Evolutionary conservation across 1,140 invertebrate genomes (phyloP), one percentile per base, ranked within the genome.

Genomic region (Achroia grisella): DNA sequence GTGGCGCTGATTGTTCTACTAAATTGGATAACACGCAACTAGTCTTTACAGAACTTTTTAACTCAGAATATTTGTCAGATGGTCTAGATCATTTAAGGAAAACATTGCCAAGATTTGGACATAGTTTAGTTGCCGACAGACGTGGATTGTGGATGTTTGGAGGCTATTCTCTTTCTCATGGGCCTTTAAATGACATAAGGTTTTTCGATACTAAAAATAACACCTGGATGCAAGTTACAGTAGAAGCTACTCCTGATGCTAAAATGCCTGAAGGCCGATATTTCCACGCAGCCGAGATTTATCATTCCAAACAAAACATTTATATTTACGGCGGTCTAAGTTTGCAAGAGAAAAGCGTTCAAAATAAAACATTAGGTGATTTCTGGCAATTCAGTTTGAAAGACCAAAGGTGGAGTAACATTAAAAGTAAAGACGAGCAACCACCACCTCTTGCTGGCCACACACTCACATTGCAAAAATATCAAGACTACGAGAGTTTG

Each of bases 301-400:
- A 95, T 15, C 91, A 94, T 39, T 92, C 91, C 13, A 90, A 92
- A 52, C 92, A 95, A 69, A 91, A 93, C 14, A 95, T 99, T 59
- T 98, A 93, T 60, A 91, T 98, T 11, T 97, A 93, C 70, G 97
- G 97, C 3, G 97, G 97, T 2, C 86, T 98, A 13, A 90, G 91
- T 17, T 86, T 89, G 53, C 87, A 88, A 62, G 90, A 86, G 23
- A 87, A 87, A 52, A 79, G 69, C 55, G 74, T 80, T 55, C 69
- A 87, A 52, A 90, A 91, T 43, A 90, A 91, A 47, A 92, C 94
- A 1, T 70, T 96, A 0, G 89, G 89, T 27, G 96, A 98, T 69
- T 96, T 98, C 68, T 98, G 97, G 97, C 95, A 94, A 61, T 98
- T 98, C 70, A 94, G 93, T 68, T 89, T 97, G 37, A 93, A 94